phyloP scores from a whole-genome alignment of 2,113 vertebrate genomes.

The Noctilio leporinus region DNA sequence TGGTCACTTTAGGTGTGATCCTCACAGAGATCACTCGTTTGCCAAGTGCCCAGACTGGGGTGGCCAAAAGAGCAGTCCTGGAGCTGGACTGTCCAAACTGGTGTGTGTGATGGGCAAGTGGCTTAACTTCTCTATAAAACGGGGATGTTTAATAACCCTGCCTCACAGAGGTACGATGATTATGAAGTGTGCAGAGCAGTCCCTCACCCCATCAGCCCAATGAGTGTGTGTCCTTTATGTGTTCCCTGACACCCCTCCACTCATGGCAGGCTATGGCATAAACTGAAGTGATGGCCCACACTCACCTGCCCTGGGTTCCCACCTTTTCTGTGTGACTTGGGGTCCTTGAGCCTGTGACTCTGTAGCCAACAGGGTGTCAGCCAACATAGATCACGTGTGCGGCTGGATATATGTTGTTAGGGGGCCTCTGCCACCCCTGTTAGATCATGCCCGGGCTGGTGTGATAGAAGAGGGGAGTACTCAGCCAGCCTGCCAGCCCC shows the following conservation, averaged over 20 bases:
- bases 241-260: neutral
- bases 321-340: neutral
- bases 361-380: neutral
- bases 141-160: neutral
- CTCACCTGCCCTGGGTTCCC: rapidly evolving
- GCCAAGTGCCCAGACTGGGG: rapidly evolving
- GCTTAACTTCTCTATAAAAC: too few relatives aligned
- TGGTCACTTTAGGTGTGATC: neutral
- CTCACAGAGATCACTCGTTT: rapidly evolving
- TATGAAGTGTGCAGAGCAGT: neutral
- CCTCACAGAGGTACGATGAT: rapidly evolving
- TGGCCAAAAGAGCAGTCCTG: neutral
- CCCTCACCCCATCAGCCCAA: neutral
- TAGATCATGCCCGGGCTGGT: neutral
- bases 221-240: rapidly evolving
- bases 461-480: neutral
- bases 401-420: rapidly evolving
- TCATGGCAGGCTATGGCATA: rapidly evolving
- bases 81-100: neutral
- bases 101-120: rapidly evolving
- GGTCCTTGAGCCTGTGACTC: neutral
- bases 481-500: neutral
- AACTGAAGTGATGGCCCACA: rapidly evolving
- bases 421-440: neutral
- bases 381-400: neutral